Percentiles rank a stretch among this genome's conserved stretches.
phyloP scores from a whole-genome alignment of 2,797 vertebrate species.

The Melanotaenia nigrans region DNA sequence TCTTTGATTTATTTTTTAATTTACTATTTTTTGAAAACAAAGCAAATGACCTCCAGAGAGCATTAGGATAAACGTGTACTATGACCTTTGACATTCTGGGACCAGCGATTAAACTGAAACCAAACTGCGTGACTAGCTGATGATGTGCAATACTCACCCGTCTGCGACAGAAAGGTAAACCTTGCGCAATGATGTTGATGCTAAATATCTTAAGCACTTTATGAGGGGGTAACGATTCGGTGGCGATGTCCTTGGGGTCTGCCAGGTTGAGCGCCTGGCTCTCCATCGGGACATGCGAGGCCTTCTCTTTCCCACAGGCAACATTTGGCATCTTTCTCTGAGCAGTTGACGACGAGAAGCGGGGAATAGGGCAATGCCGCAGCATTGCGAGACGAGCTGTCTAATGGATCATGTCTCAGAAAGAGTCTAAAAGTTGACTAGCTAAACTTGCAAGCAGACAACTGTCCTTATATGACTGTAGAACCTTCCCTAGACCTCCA shows the following conservation, averaged over 20 bases:
- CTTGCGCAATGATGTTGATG: constrained; percentile 98
- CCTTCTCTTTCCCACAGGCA: constrained; percentile 83
- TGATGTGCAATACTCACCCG: constrained; percentile 88
- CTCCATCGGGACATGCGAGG: constrained; percentile 76
- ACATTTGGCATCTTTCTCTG: constrained; percentile 90
- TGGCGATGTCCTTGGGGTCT: constrained; percentile 83
- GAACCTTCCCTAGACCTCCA: constrained; percentile 77
- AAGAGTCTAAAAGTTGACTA: constrained; percentile 30
- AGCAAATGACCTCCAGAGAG: not conserved
- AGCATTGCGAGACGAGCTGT: constrained; percentile 77
- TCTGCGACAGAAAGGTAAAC: constrained; percentile 95
- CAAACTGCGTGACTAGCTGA: not conserved
- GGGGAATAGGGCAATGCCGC: constrained; percentile 84
- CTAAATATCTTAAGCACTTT: constrained; percentile 98
- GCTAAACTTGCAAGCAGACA: constrained; percentile 37
- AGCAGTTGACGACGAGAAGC: constrained; percentile 76
- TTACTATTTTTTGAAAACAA: not conserved
- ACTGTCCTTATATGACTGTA: constrained; percentile 67
- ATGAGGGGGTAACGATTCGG: constrained; percentile 89
- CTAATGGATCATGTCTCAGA: constrained; percentile 78
- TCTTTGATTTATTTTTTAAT: not conserved
- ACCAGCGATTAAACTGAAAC: constrained; percentile 9
- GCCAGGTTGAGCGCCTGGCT: constrained; percentile 86
- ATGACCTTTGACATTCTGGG: constrained; percentile 56
- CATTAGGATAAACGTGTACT: not conserved